Evolutionary conservation across 2,888 invertebrate species (phyloP).

Genomic region (Diabrotica balteata): DNA sequence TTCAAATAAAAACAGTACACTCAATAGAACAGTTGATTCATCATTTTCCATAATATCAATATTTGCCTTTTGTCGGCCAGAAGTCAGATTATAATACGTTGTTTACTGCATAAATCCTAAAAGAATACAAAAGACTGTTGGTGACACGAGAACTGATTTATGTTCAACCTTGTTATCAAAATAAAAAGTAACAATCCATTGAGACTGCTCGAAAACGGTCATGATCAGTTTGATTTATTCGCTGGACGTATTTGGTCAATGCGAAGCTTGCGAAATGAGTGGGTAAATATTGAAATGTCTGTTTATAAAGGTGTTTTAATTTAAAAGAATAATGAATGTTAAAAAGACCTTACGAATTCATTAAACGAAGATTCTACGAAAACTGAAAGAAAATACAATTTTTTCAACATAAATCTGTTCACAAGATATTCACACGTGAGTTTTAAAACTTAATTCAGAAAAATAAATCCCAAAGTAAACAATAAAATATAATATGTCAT

Average conservation of each 20-base stretch:
- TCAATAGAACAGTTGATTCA: background rate
- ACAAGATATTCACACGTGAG: too few relatives aligned
- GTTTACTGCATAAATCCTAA: slow-evolving; percentile 3
- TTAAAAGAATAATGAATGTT: too few relatives aligned
- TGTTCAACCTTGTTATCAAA: slow-evolving; percentile 5
- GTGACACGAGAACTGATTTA: slow-evolving; percentile 6
- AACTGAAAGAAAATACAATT: too few relatives aligned
- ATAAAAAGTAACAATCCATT: slow-evolving; percentile 5
- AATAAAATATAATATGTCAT: too few relatives aligned
- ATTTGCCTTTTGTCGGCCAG: background rate
- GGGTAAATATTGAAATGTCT: too few relatives aligned
- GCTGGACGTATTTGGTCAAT: slow-evolving; percentile 1
- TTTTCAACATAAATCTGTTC: too few relatives aligned
- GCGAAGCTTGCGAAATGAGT: background rate
- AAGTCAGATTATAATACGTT: background rate
- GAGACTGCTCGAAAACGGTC: slow-evolving; percentile 1
- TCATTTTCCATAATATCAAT: background rate
- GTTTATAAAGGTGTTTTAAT: too few relatives aligned
- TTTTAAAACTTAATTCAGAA: too few relatives aligned
- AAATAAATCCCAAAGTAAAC: too few relatives aligned
- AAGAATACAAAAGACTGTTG: background rate
- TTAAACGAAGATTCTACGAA: too few relatives aligned
- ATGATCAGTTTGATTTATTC: background rate
- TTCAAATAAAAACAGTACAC: too few relatives aligned
- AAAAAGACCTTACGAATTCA: too few relatives aligned